These are phyloP conservation scores for Phymanthus crucifer DNA, from an alignment of 92 coral and sea anemone genomes.

Conservation along the genomic window DNA sequence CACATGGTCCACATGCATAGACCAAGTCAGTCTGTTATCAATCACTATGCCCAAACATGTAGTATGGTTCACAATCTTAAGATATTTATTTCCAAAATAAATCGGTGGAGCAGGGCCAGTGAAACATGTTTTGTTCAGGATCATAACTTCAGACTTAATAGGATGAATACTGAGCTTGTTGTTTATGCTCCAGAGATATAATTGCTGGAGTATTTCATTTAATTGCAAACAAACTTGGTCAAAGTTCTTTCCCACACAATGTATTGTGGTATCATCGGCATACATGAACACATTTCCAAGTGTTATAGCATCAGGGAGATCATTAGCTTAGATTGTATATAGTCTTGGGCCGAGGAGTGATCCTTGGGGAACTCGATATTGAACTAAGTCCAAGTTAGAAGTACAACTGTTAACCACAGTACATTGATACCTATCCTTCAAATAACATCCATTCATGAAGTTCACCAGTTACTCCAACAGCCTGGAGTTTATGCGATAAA, in stretches of 20 bases:
- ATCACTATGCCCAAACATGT: neutral
- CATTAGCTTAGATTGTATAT: conserved; percentile 20
- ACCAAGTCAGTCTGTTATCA: neutral
- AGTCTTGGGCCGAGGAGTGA: conserved; percentile 25
- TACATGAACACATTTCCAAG: conserved; percentile 21
- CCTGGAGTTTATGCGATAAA: conserved; percentile 14
- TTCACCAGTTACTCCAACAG: conserved; percentile 7
- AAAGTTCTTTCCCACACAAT: conserved; percentile 27
- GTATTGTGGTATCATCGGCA: conserved; percentile 22
- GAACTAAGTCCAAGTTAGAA: neutral
- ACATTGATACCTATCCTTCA: conserved; percentile 20
- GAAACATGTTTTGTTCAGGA: neutral
- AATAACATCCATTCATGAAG: conserved; percentile 27
- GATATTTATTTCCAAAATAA: conserved; percentile 5
- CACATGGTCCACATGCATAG: neutral
- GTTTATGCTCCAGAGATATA: conserved; percentile 28
- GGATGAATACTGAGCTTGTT: conserved; percentile 21
- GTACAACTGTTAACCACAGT: conserved; percentile 5
- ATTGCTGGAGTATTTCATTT: conserved; percentile 23
- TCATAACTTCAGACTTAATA: neutral
- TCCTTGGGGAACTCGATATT: neutral
- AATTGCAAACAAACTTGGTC: conserved; percentile 28
- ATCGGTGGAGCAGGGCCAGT: conserved; percentile 23
- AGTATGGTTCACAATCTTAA: neutral
- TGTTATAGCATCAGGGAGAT: conserved; percentile 29